Conservation (phyloP, 1,140 invertebrate species). For the Drosophila lowei region DNA sequence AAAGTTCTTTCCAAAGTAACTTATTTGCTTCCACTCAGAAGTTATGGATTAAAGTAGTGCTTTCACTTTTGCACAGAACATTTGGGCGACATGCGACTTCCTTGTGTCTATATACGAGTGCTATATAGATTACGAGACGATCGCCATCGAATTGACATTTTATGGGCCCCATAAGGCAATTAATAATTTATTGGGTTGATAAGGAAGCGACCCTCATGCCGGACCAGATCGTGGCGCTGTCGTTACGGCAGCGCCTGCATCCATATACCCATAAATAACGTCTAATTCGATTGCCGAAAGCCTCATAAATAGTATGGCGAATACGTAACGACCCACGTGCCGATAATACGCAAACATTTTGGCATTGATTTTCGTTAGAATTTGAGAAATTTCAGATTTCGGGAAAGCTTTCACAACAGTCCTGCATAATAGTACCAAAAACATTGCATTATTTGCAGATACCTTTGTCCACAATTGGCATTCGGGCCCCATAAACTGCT, state of each 20-base stretch:
- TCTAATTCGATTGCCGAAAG: slow-evolving; percentile 39
- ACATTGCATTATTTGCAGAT: slow-evolving; percentile 14
- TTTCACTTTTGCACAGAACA: slow-evolving; percentile 15
- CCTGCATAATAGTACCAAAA: too few species aligned
- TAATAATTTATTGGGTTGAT: slow-evolving; percentile 41
- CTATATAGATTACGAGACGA: slow-evolving; percentile 16
- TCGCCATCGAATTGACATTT: slow-evolving; percentile 31
- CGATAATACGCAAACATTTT: slow-evolving; percentile 7
- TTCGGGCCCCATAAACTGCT: slow-evolving; percentile 68
- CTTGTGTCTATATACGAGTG: not conserved
- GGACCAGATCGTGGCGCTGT: slow-evolving; percentile 19
- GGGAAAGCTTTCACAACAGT: too few species aligned
- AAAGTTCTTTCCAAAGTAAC: not conserved
- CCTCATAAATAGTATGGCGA: slow-evolving; percentile 19
- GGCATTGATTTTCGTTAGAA: too few species aligned
- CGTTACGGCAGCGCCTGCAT: slow-evolving; percentile 34
- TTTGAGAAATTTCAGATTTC: too few species aligned
- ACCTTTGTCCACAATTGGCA: slow-evolving; percentile 65
- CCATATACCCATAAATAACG: slow-evolving; percentile 50
- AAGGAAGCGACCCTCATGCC: not conserved
- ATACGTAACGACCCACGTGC: slow-evolving; percentile 31
- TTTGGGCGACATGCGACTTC: too few species aligned
- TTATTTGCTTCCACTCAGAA: too few species aligned
- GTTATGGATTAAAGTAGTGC: too few species aligned
- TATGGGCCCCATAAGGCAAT: slow-evolving; percentile 33